Evolutionary conservation across 1,140 invertebrate species (phyloP).

Genomic region (Diprion similis): DNA sequence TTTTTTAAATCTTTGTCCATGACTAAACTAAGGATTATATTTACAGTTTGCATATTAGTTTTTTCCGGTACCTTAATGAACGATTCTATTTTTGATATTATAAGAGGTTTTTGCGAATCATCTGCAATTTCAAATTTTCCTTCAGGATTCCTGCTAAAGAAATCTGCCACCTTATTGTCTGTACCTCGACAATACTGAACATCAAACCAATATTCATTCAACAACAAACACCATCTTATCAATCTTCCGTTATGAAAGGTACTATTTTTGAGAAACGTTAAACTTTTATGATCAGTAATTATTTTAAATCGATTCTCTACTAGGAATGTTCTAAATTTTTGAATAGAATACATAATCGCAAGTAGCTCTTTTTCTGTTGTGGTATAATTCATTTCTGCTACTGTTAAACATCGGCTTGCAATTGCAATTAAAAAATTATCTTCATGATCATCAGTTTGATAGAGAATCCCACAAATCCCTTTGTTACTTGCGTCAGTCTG

Average conservation of each 20-base stretch:
- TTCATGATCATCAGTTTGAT: too few species aligned
- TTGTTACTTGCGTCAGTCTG: constrained; percentile 34
- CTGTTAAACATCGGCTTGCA: too few species aligned
- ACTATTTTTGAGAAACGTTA: constrained; percentile 51
- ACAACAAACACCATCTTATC: constrained; percentile 49
- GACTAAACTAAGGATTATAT: neutral
- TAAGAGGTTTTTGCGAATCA: neutral
- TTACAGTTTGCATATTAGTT: neutral
- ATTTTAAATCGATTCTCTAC: constrained; percentile 6
- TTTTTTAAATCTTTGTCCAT: neutral
- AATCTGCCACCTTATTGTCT: constrained; percentile 8
- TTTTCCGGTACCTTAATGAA: neutral
- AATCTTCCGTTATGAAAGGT: constrained; percentile 50
- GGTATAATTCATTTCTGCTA: too few species aligned
- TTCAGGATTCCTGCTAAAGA: neutral
- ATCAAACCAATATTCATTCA: constrained; percentile 52
- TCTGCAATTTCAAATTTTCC: neutral
- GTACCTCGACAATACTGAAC: constrained; percentile 40
- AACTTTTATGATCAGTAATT: constrained; percentile 33
- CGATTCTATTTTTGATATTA: neutral
- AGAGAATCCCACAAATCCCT: too few species aligned
- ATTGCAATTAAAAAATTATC: too few species aligned
- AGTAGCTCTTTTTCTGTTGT: constrained; percentile 16
- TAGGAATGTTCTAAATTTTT: constrained; percentile 13
- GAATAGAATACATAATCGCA: constrained; percentile 11